These are phyloP conservation scores for Watsonalla binaria DNA, from an alignment of 2,888 invertebrate species.

Conservation along the genomic window DNA sequence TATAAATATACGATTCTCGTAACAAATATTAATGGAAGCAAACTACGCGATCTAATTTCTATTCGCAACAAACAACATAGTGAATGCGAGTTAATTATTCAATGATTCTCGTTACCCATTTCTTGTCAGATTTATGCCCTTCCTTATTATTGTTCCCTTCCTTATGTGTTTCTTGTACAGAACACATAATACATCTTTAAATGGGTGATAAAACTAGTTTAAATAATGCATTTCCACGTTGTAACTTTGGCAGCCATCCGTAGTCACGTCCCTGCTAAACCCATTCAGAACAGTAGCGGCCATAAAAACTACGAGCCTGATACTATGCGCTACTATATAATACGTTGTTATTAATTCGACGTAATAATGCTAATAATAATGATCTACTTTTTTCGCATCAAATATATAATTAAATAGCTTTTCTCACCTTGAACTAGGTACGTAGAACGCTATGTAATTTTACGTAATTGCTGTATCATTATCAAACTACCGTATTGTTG, in stretches of 20 bases:
- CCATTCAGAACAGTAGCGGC: constrained; percentile 25
- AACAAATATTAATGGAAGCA: too few relatives aligned
- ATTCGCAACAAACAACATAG: neutral
- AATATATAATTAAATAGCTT: constrained; percentile 30
- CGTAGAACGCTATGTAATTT: constrained; percentile 55
- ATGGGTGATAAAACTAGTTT: constrained; percentile 2
- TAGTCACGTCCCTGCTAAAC: constrained; percentile 29
- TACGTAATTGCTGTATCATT: constrained; percentile 73
- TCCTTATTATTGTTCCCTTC: neutral
- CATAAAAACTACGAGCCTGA: constrained; percentile 4
- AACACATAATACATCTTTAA: neutral
- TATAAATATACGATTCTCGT: too few relatives aligned
- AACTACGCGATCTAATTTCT: neutral
- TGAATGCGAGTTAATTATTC: neutral
- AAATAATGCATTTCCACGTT: constrained; percentile 20
- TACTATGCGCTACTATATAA: neutral
- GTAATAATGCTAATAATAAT: constrained; percentile 2
- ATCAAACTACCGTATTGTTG: constrained; percentile 75
- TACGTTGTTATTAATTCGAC: too few relatives aligned
- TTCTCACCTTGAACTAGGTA: constrained; percentile 64
- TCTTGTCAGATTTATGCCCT: neutral
- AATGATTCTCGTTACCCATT: neutral
- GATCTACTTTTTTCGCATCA: constrained; percentile 27
- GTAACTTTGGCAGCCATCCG: constrained; percentile 23
- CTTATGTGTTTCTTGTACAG: neutral